Evolutionary conservation across 2,888 invertebrate species (phyloP), one percentile per base, ranked within the genome.

Genomic region (Andrena praecox): DNA sequence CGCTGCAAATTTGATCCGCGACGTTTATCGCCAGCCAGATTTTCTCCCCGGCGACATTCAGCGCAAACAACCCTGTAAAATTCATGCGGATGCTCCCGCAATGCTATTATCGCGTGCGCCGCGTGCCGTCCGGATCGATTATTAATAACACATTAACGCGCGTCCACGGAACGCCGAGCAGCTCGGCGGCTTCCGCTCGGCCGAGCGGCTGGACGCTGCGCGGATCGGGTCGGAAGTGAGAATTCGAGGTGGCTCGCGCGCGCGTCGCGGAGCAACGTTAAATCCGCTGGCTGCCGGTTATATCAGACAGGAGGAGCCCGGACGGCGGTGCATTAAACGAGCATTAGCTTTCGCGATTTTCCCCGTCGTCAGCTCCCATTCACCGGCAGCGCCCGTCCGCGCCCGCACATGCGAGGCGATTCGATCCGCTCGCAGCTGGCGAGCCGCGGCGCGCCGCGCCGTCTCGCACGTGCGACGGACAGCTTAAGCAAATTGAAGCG

Each of bases 401-500:
- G 59, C 29, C 59, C 42, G 68, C 52, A 62, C 75, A 66, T 60
- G 79, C 79, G 50, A n/a, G 64, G 68, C 87, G 16, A 67, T 79
- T 70, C 86, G 80, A 84, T 71, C 76, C 71, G 62, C 67, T 67
- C 70, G 64, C 88, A 86, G 80, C 81, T 79, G 87, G 59, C 83
- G 77, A 88, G 10, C 24, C 56, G 77, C 70, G 73, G 64, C 68
- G 77, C 63, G 62, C 62, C 56, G 42, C 20, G 20, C 56, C 24
- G 10, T 27, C 24, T 59, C 64, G 82, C 85, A 85, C 85, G 88
- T 78, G 83, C 74, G 64, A 71, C 70, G 74, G 83, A 80, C 80
- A 78, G 84, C 76, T 79, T 80, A 75, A 77, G 75, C 70, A 84
- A 77, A 87, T 87, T 82, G 81, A 82, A 84, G 54, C 84, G 86